Base-by-base conservation (phyloP, 1,140 invertebrate species). In the Maconellicoccus hirsutus region DNA sequence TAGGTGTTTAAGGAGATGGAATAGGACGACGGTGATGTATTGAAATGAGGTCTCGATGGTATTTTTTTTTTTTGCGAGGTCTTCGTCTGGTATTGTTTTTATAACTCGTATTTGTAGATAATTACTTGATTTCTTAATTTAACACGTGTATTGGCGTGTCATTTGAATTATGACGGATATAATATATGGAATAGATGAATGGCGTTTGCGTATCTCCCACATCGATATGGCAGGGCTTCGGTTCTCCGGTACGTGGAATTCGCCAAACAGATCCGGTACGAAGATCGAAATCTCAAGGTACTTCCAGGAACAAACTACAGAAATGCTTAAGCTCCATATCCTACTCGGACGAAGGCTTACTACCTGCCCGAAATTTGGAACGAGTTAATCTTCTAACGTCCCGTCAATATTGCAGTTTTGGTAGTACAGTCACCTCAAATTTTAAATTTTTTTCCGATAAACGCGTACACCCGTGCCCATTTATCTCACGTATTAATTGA, bases 331-430 rank as follows among this genome's bases (percentile, higher is more conserved):
- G 87, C 80, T 87, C 89, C 77, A 87, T 88, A 79, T 88, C 86
- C 80, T 86, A 86, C 81, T 86, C 85, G 77, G 86, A 87, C 79
- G 85, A 86, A 81, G 79, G 76, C 72, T 74, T 80, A 78, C 75
- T 77, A 70, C 77, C 79, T 77, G 78, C 77, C 78, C 80, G 81
- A 79, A 78, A 80, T 76, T 79, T 81, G 81, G 71, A 73, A 79
- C 79, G 82, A 78, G 78, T 79, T 82, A 86, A 84, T 81, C 83
- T 87, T 80, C 85, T 87, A 78, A 84, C 85, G 83, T 87, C 89
- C 83, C 86, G 90, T 84, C 90, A 91, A 85, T 92, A 91, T 90
- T 90, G 87, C 88, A 91, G 89, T 88, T 91, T 91, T 88, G 90
- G 89, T 91, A 92, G 88, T 90, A 91, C 87, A 79, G 79, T 33